Percentiles rank a stretch among this genome's conserved stretches.
These are phyloP conservation scores for Galaxea fascicularis DNA, from an alignment of 92 coral and sea anemone genomes.

Conservation along the genomic window DNA sequence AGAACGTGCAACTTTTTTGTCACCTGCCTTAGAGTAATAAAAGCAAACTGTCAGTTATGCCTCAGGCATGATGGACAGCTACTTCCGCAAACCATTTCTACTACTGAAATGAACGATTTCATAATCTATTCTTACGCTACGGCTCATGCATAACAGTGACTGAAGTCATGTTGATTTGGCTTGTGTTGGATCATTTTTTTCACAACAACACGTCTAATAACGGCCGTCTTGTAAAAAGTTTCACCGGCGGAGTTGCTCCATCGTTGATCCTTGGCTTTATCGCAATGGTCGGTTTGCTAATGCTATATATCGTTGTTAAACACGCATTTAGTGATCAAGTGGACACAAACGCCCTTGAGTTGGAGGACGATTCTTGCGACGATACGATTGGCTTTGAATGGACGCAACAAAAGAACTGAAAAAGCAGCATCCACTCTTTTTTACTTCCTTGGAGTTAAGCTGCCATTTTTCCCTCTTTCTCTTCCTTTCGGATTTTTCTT, in stretches of 20 bases:
- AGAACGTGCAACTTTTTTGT: background rate
- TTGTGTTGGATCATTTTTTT: background rate
- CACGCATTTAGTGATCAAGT: background rate
- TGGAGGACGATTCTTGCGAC: slow-evolving; percentile 1
- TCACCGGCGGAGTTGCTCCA: slow-evolving; percentile 9
- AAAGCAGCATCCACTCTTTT: background rate
- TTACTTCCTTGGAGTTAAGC: background rate
- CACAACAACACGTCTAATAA: background rate
- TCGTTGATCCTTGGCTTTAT: slow-evolving; percentile 9
- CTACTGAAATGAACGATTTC: background rate
- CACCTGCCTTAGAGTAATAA: background rate
- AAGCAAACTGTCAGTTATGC: background rate
- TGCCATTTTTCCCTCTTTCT: no score
- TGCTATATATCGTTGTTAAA: background rate
- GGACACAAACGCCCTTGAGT: background rate
- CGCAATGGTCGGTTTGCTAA: background rate
- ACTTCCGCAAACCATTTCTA: background rate
- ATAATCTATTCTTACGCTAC: background rate
- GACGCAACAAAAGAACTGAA: background rate
- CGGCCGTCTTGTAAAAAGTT: background rate
- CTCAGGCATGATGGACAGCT: background rate
- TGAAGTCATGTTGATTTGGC: background rate
- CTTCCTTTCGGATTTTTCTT: background rate
- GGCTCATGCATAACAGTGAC: background rate
- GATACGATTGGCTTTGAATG: background rate